phyloP scores from a whole-genome alignment of 2,888 invertebrate genomes.

The Cecidostiba fungosa region DNA sequence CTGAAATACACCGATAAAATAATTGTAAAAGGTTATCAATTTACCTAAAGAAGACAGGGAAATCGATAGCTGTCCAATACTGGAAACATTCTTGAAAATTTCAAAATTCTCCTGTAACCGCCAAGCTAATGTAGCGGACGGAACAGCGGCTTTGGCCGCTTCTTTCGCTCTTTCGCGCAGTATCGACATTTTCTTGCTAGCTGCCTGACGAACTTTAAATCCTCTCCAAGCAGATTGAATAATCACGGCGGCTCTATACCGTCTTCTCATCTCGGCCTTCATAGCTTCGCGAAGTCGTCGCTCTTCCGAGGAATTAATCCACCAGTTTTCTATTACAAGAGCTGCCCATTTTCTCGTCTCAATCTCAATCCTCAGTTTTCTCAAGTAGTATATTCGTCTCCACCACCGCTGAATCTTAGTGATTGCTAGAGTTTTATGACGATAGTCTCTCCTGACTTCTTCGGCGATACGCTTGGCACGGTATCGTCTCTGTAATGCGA shows the following conservation, averaged over 20 bases:
- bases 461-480: slow-evolving; percentile 76
- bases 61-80: slow-evolving; percentile 76
- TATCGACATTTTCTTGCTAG: slow-evolving; percentile 69
- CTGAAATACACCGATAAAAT: slow-evolving; percentile 22
- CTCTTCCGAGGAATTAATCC: slow-evolving; percentile 56
- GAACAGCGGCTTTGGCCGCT: slow-evolving; percentile 72
- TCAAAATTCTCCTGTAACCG: slow-evolving; percentile 75
- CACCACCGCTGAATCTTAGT: slow-evolving; percentile 68
- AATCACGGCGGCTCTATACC: slow-evolving; percentile 82
- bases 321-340: slow-evolving; percentile 67
- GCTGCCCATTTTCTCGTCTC: slow-evolving; percentile 63
- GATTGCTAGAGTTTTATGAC: slow-evolving; percentile 51
- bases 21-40: neutral
- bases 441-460: slow-evolving; percentile 43
- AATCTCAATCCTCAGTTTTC: slow-evolving; percentile 54
- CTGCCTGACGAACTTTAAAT: slow-evolving; percentile 72
- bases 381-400: slow-evolving; percentile 55
- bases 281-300: slow-evolving; percentile 62
- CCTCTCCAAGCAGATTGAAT: slow-evolving; percentile 85
- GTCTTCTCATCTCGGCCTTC: slow-evolving; percentile 76
- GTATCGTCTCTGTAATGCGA: slow-evolving; percentile 78
- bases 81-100: slow-evolving; percentile 72
- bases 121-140: slow-evolving; percentile 76
- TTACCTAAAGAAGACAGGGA: slow-evolving; percentile 80
- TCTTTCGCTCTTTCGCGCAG: slow-evolving; percentile 74